phyloP scores from a whole-genome alignment of 2,113 vertebrate genomes.

The Podarcis cretensis region DNA sequence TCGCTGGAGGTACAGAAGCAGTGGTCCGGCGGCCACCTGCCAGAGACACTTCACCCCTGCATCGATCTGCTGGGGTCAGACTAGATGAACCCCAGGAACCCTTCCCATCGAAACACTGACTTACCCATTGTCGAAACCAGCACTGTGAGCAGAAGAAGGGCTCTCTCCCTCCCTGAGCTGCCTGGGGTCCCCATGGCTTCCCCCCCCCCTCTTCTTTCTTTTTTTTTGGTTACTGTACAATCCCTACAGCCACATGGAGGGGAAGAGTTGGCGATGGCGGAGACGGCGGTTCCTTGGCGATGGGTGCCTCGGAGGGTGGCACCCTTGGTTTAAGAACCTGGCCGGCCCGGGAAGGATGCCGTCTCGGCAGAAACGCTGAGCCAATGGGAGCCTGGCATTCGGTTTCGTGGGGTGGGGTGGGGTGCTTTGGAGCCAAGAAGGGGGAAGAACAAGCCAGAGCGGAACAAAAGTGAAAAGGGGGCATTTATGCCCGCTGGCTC shows the following conservation, averaged over 20 bases:
- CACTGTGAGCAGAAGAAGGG: slow-evolving; percentile 12
- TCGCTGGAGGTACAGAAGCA: not conserved
- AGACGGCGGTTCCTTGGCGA: not conserved
- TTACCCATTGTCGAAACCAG: slow-evolving; percentile 47
- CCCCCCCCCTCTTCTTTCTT: too few relatives aligned
- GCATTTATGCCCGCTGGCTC: slow-evolving; percentile 7
- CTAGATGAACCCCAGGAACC: not conserved
- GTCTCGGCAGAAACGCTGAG: not conserved
- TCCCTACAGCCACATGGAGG: slow-evolving; percentile 25
- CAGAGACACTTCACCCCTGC: not conserved
- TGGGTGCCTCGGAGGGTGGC: slow-evolving; percentile 8
- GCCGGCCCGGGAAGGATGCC: not conserved
- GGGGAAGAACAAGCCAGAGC: fast-evolving
- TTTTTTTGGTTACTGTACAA: slow-evolving; percentile 1
- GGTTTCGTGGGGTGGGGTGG: slow-evolving; percentile 1
- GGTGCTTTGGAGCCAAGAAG: not conserved
- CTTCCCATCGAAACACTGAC: not conserved
- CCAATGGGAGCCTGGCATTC: slow-evolving; percentile 48
- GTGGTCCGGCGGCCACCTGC: not conserved
- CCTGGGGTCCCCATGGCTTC: slow-evolving; percentile 42
- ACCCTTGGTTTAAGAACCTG: slow-evolving; percentile 44
- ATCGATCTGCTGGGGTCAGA: not conserved
- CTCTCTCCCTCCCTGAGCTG: not conserved
- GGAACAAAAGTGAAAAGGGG: slow-evolving; percentile 44
- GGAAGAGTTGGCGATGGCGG: not conserved